Evolutionary conservation across 2,888 invertebrate species (phyloP).

Genomic region (Dione juno): DNA sequence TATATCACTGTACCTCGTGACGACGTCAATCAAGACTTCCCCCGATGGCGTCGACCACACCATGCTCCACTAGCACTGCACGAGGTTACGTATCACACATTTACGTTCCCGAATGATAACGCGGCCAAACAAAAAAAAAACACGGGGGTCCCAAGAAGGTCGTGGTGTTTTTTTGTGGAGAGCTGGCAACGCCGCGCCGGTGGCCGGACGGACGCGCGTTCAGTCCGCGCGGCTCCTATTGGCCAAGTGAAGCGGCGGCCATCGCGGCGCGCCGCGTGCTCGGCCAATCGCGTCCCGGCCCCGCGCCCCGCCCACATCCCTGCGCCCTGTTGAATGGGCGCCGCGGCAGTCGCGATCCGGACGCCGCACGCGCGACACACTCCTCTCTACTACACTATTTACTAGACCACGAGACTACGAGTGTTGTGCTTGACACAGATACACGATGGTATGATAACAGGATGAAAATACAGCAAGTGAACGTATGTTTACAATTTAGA

Average conservation of each 20-base stretch:
- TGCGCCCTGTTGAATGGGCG: slow-evolving; percentile 76
- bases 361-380: slow-evolving; percentile 57
- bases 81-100: slow-evolving; percentile 76
- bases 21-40: slow-evolving; percentile 79
- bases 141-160: slow-evolving; percentile 82
- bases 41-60: slow-evolving; percentile 80
- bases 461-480: background rate
- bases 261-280: slow-evolving; percentile 68
- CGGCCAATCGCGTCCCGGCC: slow-evolving; percentile 78
- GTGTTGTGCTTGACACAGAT: slow-evolving; percentile 40
- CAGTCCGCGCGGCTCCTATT: slow-evolving; percentile 78
- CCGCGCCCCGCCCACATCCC: slow-evolving; percentile 82
- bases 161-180: slow-evolving; percentile 80
- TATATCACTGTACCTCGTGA: slow-evolving; percentile 68
- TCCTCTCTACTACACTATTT: background rate
- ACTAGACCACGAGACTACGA: no score
- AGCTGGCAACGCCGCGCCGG: slow-evolving; percentile 81
- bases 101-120: slow-evolving; percentile 81
- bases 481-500: slow-evolving; percentile 24
- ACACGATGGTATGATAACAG: slow-evolving; percentile 31
- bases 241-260: slow-evolving; percentile 81
- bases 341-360: slow-evolving; percentile 71
- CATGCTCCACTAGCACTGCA: slow-evolving; percentile 78
- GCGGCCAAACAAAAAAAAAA: slow-evolving; percentile 79
- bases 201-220: slow-evolving; percentile 79